These are phyloP conservation scores for Acleris holmiana DNA, from an alignment of 2,888 invertebrate species.

Conservation along the genomic window DNA sequence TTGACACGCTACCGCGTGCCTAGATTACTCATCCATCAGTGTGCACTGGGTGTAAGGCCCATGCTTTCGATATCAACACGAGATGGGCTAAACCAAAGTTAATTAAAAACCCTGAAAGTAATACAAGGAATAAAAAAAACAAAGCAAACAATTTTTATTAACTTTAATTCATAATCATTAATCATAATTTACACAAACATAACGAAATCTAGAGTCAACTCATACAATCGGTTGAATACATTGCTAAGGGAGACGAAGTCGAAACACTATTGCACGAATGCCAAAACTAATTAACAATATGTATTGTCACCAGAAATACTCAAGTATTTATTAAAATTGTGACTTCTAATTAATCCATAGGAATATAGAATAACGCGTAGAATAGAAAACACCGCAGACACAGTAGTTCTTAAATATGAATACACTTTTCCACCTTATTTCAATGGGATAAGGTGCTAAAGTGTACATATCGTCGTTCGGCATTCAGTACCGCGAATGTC, in stretches of 20 bases:
- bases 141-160: slow-evolving; percentile 67
- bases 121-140: not conserved
- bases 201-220: slow-evolving; percentile 75
- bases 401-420: too few relatives aligned
- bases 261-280: slow-evolving; percentile 41
- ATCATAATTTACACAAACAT: slow-evolving; percentile 82
- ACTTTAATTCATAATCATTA: slow-evolving; percentile 77
- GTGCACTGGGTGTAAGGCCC: too few relatives aligned
- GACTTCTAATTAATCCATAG: slow-evolving; percentile 16
- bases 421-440: too few relatives aligned
- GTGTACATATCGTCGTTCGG: too few relatives aligned
- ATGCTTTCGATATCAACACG: too few relatives aligned
- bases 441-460: too few relatives aligned
- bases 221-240: slow-evolving; percentile 43
- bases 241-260: slow-evolving; percentile 10
- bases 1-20: too few relatives aligned
- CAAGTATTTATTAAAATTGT: slow-evolving; percentile 25
- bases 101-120: too few relatives aligned
- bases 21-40: too few relatives aligned
- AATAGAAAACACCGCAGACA: not conserved
- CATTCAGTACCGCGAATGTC: too few relatives aligned
- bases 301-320: slow-evolving; percentile 34
- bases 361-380: slow-evolving; percentile 3
- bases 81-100: too few relatives aligned
- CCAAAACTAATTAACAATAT: slow-evolving; percentile 20